Evolutionary conservation across 2,888 invertebrate species (phyloP).

Genomic region (Cataglyphis rosenhaueri): DNA sequence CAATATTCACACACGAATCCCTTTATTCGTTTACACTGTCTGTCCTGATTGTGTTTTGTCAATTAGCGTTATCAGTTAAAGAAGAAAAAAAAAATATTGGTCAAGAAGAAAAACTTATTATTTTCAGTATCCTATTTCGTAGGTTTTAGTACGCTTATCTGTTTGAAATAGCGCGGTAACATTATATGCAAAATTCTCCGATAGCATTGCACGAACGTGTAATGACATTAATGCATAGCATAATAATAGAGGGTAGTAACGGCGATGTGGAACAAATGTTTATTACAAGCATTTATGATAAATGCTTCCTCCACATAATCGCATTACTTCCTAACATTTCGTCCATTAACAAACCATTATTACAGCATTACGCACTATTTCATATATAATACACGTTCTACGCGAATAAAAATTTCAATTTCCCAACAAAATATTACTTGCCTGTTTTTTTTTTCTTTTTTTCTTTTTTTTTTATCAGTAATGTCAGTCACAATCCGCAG

Average conservation of each 20-base stretch:
- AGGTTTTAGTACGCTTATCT: not conserved
- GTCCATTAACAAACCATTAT: constrained; percentile 24
- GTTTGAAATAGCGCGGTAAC: not conserved
- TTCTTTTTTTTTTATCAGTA: not conserved
- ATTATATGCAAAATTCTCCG: not conserved
- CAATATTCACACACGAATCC: constrained; percentile 53
- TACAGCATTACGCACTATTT: constrained; percentile 8
- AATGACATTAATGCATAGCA: constrained; percentile 5
- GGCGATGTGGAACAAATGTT: not conserved
- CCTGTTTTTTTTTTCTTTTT: not conserved
- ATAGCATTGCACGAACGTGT: not conserved
- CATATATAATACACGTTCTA: not conserved
- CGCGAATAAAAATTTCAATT: constrained; percentile 5
- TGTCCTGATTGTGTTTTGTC: not conserved
- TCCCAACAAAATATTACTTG: constrained; percentile 5
- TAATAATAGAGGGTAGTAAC: not conserved
- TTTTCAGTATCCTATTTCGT: not conserved
- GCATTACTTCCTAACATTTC: constrained; percentile 11
- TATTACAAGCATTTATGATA: constrained; percentile 17
- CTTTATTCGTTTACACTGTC: not conserved
- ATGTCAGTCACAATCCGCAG: not conserved
- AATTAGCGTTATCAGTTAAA: not conserved
- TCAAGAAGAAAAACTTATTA: not conserved
- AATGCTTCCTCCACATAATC: not conserved
- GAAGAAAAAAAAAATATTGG: not conserved